Percentiles rank a stretch among this genome's conserved stretches.
Conservation (phyloP, 2,113 vertebrate species). For the Empidonax alnorum region DNA sequence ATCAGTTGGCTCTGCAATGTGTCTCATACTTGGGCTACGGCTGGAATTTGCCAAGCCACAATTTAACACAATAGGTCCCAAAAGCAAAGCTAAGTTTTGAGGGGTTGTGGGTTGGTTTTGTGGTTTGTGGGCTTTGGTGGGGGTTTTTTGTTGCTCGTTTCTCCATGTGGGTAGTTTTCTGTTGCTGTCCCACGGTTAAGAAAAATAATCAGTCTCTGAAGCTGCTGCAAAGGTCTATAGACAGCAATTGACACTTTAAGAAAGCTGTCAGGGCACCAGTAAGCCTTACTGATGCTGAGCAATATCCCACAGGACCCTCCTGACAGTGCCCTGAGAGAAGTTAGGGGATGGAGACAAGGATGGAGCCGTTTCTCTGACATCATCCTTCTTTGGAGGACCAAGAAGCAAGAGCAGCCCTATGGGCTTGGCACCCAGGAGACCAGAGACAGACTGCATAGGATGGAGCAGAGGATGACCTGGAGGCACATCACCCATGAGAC, state of each 20-base stretch:
- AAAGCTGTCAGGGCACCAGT: background rate
- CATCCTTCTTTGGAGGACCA: background rate
- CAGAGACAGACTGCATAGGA: background rate
- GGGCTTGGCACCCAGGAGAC: background rate
- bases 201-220: background rate
- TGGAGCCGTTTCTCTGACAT: background rate
- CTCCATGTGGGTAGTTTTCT: background rate
- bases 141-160: background rate
- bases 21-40: accelerated
- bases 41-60: background rate
- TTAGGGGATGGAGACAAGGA: background rate
- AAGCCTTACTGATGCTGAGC: background rate
- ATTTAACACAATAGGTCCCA: background rate
- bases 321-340: background rate
- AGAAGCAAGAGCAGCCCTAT: background rate
- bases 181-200: background rate
- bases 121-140: background rate
- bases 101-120: background rate
- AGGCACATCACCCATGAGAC: background rate
- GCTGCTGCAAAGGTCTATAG: background rate
- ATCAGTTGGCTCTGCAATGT: background rate
- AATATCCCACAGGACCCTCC: accelerated
- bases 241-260: background rate
- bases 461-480: background rate
- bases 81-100: background rate